These are phyloP conservation scores for Formicarius rufipectus DNA, from an alignment of 2,113 vertebrate genomes.

Conservation along the genomic window DNA sequence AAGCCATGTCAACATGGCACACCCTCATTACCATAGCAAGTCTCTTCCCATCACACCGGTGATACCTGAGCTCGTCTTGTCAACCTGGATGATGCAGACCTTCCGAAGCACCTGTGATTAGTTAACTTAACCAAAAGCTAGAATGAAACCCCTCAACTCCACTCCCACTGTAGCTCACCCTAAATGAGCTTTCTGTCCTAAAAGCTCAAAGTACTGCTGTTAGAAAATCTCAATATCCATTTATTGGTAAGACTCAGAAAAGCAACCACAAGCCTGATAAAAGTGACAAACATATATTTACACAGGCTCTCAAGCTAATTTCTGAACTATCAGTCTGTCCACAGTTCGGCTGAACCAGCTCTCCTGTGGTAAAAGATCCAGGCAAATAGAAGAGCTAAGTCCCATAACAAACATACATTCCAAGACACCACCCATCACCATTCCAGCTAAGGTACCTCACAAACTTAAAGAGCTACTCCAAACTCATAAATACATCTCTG, in stretches of 20 bases:
- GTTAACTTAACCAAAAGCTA: background rate
- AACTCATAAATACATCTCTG: background rate
- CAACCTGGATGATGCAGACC: background rate
- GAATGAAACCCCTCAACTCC: background rate
- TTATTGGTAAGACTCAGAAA: background rate
- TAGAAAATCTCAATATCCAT: background rate
- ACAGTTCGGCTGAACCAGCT: background rate
- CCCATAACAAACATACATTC: background rate
- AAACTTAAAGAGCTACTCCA: background rate
- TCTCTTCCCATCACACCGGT: background rate
- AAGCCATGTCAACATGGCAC: accelerated
- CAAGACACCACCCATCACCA: background rate
- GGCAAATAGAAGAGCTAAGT: background rate
- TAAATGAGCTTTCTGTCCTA: background rate
- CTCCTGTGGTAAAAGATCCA: background rate
- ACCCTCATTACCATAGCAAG: accelerated
- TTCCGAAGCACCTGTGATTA: background rate
- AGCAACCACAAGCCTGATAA: background rate
- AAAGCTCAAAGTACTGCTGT: background rate
- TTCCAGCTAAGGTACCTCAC: background rate
- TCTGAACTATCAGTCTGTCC: background rate
- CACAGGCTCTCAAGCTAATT: background rate
- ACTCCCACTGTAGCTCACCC: background rate
- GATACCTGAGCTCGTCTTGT: background rate
- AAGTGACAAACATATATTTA: background rate